These are phyloP conservation scores for Lycia hirtaria DNA, from an alignment of 2,888 invertebrate species.

Conservation along the genomic window DNA sequence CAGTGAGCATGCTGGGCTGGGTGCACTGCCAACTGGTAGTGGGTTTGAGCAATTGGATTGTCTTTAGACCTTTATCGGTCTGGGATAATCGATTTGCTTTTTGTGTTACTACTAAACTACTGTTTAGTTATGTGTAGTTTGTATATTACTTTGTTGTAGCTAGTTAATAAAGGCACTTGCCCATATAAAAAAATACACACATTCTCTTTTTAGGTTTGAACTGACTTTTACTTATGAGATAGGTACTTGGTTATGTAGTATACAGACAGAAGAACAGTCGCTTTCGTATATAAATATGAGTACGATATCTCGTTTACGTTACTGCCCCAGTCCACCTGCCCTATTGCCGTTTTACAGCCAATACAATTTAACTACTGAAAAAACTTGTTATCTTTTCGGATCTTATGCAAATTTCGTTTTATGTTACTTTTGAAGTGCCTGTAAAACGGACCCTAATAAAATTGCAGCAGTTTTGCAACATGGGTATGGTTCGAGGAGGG, in stretches of 20 bases:
- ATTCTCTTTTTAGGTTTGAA: not conserved
- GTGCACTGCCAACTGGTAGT: too few relatives aligned
- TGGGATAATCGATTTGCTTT: too few relatives aligned
- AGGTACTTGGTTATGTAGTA: not conserved
- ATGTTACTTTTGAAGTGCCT: conserved; percentile 19
- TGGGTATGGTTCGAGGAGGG: conserved; percentile 5
- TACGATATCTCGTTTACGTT: not conserved
- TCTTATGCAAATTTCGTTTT: conserved; percentile 19
- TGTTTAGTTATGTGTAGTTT: too few relatives aligned
- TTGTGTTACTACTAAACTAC: too few relatives aligned
- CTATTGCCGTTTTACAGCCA: conserved; percentile 13
- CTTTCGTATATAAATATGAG: too few relatives aligned
- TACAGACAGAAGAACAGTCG: not conserved
- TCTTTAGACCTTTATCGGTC: too few relatives aligned
- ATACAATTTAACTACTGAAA: conserved; percentile 27
- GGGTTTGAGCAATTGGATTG: too few relatives aligned
- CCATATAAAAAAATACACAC: too few relatives aligned
- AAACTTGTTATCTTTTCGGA: conserved; percentile 31
- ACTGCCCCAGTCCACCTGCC: conserved; percentile 2
- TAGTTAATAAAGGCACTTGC: too few relatives aligned
- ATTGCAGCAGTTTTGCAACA: conserved; percentile 19
- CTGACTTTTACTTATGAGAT: not conserved
- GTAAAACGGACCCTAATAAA: conserved; percentile 30
- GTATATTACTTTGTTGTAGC: too few relatives aligned
- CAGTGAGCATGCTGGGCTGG: too few relatives aligned